Percentiles rank a stretch among this genome's conserved stretches.
Evolutionary conservation across 2,113 vertebrate species (phyloP).

Genomic region (Lepus timidus): DNA sequence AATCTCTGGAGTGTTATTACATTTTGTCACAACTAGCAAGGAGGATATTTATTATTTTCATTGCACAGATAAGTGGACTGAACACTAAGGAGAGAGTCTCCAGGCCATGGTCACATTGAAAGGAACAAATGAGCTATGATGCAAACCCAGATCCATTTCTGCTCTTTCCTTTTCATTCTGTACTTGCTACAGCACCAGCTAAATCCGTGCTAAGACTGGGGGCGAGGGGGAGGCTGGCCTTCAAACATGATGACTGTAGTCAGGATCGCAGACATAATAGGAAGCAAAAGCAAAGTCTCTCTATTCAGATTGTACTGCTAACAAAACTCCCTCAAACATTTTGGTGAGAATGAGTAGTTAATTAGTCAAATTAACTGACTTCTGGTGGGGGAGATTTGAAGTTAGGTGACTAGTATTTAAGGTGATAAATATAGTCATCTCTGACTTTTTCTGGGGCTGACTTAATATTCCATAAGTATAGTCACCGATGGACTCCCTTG

Average conservation of each 20-base stretch:
- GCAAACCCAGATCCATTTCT: not conserved
- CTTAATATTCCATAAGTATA: not conserved
- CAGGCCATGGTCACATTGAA: not conserved
- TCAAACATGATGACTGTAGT: not conserved
- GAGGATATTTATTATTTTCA: not conserved
- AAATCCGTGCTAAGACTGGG: not conserved
- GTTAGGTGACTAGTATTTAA: conserved; percentile 50
- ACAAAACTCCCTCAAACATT: conserved; percentile 12
- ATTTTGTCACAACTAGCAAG: not conserved
- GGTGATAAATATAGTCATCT: not conserved
- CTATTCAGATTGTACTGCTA: not conserved
- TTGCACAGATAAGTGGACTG: not conserved
- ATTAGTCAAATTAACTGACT: conserved; percentile 39
- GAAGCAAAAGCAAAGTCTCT: not conserved
- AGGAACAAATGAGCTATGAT: not conserved
- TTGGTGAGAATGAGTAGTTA: not conserved
- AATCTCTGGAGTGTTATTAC: not conserved
- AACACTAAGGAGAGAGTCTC: not conserved
- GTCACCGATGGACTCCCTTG: not conserved
- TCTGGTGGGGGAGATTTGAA: not conserved
- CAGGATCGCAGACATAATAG: not conserved
- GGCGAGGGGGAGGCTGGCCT: not conserved
- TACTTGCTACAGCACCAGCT: not conserved
- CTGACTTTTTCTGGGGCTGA: not conserved
- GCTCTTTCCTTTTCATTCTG: not conserved